Evolutionary conservation across 2,888 invertebrate genomes (phyloP).

Genomic region (Autographa pulchrina): DNA sequence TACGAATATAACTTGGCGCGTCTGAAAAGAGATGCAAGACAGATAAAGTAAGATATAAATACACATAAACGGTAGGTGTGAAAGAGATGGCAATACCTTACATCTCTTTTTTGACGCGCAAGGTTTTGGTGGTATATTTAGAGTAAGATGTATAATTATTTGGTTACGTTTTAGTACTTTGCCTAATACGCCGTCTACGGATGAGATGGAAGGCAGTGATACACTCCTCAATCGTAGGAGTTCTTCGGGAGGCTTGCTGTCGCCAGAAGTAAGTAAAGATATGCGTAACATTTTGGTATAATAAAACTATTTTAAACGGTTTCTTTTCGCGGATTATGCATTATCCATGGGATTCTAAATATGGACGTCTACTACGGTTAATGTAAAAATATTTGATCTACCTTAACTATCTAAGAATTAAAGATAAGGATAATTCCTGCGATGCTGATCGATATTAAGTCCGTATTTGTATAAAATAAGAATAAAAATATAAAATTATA

Average conservation of each 20-base stretch:
- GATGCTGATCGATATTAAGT: too few species aligned
- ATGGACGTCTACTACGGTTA: too few species aligned
- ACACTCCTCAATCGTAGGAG: slow-evolving; percentile 91
- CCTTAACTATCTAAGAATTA: too few species aligned
- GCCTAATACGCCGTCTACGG: slow-evolving; percentile 93
- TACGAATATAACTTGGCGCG: not conserved
- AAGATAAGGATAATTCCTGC: too few species aligned
- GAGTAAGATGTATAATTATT: slow-evolving; percentile 16
- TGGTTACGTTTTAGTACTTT: slow-evolving; percentile 86
- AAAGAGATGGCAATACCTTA: not conserved
- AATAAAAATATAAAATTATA: too few species aligned
- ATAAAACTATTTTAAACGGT: too few species aligned
- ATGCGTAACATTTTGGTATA: too few species aligned
- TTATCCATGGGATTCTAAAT: too few species aligned
- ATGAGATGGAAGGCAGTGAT: slow-evolving; percentile 89
- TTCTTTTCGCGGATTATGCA: too few species aligned
- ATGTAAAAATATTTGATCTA: too few species aligned
- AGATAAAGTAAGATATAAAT: not conserved
- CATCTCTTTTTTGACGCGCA: not conserved
- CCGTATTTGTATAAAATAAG: too few species aligned
- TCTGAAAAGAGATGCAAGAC: not conserved
- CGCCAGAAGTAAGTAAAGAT: slow-evolving; percentile 94
- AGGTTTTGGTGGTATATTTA: not conserved
- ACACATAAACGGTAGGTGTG: not conserved
- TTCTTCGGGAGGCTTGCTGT: slow-evolving; percentile 94